Evolutionary conservation across 2,888 invertebrate species (phyloP), one percentile per base, ranked within the genome.

Genomic region (Lampropteryx suffumata): DNA sequence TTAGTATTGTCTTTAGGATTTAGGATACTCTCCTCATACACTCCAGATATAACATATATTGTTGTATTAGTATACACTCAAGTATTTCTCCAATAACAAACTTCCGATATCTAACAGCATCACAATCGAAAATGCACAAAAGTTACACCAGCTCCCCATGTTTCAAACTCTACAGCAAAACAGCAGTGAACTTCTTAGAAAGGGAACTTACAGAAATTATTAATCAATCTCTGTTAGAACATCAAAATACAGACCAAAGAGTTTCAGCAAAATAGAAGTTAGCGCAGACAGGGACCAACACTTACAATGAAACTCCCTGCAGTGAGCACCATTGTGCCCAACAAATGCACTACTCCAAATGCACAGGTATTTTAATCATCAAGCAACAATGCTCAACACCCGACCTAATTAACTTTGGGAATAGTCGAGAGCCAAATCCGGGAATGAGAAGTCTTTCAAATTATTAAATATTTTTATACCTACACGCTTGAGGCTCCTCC

Each of bases 401-500:
- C 76, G 70, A 81, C 78, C 78, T 82, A 81, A 70, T 82, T 76
- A 84, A 82, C 83, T 85, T 87, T 82, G 82, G 84, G 85, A 84
- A 86, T 77, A 75, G 73, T 82, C 75, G 68, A 85, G 84, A 88
- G 89, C 87, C 86, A 84, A 87, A 86, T 84, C 84, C 76, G 85
- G 86, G 86, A 88, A 86, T 73, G 73, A 87, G 87, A 88, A 90
- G 89, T 88, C 88, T 90, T 87, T 85, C 83, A 86, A 87, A 88
- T 90, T 84, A 86, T 88, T 87, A 85, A 89, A 88, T 87, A 85
- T 86, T 82, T 61, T 80, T 83, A 88, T 88, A 86, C 84, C 87
- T 89, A 86, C 69, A 76, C 69, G 76, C 72, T 69, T 75, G 76
- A 77, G 80, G 77, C 79, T 79, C 76, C 71, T 65, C 71, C 65